These are phyloP conservation scores for Montipora efflorescens DNA, from an alignment of 64 coral and sea anemone species.

Conservation along the genomic window DNA sequence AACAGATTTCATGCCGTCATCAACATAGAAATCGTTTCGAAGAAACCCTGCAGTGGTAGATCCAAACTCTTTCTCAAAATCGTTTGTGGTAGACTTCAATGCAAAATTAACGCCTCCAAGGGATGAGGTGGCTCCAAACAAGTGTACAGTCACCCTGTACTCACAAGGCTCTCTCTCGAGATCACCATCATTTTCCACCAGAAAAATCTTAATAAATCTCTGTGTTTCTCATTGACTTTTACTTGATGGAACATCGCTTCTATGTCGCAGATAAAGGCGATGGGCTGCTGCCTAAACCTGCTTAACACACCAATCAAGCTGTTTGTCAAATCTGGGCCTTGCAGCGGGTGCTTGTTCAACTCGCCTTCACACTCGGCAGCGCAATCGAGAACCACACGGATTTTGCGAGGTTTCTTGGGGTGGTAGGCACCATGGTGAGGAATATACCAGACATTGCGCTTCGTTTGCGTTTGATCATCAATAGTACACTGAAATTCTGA, in stretches of 20 bases:
- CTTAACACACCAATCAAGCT: conserved; percentile 15
- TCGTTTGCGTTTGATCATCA: background rate
- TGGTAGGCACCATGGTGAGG: conserved; percentile 47
- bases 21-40: conserved; percentile 57
- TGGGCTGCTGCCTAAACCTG: conserved; percentile 29
- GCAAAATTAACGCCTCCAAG: conserved; percentile 54
- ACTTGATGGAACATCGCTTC: conserved; percentile 46
- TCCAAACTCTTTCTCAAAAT: conserved; percentile 40
- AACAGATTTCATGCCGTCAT: conserved; percentile 32
- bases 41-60: conserved; percentile 22
- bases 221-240: conserved; percentile 14
- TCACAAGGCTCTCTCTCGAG: background rate
- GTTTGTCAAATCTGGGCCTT: conserved; percentile 52
- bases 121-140: conserved; percentile 58
- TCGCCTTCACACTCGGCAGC: background rate
- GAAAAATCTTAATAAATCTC: conserved; percentile 18
- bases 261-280: conserved; percentile 14
- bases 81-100: background rate
- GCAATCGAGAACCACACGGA: conserved; percentile 47
- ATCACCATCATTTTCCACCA: conserved; percentile 43
- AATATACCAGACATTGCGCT: background rate
- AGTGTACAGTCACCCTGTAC: conserved; percentile 51
- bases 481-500: too few relatives aligned
- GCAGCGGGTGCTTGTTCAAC: conserved; percentile 25
- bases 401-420: conserved; percentile 53